phyloP scores from a whole-genome alignment of 1,140 invertebrate species.

The Cydia strobilella region DNA sequence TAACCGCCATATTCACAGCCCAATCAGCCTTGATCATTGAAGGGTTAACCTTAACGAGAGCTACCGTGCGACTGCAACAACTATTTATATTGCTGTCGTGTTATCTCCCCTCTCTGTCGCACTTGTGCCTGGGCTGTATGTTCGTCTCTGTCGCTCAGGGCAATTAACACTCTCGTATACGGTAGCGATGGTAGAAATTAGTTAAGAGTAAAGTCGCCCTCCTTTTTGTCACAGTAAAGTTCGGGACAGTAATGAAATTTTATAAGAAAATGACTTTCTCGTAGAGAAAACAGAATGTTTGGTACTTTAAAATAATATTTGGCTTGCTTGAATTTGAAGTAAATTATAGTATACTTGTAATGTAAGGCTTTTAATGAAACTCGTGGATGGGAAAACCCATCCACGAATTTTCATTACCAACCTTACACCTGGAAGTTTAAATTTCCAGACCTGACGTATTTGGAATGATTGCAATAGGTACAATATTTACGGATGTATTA shows the following conservation, averaged over 20 bases:
- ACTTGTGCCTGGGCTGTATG: conserved; percentile 33
- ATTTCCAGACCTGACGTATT: too few species aligned
- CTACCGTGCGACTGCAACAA: conserved; percentile 60
- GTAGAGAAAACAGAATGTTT: too few species aligned
- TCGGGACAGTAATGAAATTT: not conserved
- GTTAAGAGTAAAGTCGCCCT: conserved; percentile 57
- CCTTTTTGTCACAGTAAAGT: conserved; percentile 41
- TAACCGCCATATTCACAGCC: not conserved
- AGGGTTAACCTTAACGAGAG: conserved; percentile 67
- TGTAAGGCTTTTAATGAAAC: too few species aligned
- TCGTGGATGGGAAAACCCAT: too few species aligned
- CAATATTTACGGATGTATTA: too few species aligned
- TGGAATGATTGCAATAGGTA: too few species aligned
- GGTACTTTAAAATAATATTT: too few species aligned
- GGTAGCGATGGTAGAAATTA: conserved; percentile 74
- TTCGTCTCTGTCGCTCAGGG: conserved; percentile 49
- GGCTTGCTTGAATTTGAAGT: too few species aligned
- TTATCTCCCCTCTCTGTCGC: conserved; percentile 44
- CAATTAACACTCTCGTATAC: conserved; percentile 72
- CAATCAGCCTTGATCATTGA: conserved; percentile 7
- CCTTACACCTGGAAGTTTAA: too few species aligned
- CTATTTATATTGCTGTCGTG: conserved; percentile 63
- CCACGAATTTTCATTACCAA: too few species aligned
- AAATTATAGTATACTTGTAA: too few species aligned
- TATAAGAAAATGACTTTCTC: too few species aligned